Evolutionary conservation across 2,113 vertebrate species (phyloP).

Genomic region (Theristicus caerulescens): DNA sequence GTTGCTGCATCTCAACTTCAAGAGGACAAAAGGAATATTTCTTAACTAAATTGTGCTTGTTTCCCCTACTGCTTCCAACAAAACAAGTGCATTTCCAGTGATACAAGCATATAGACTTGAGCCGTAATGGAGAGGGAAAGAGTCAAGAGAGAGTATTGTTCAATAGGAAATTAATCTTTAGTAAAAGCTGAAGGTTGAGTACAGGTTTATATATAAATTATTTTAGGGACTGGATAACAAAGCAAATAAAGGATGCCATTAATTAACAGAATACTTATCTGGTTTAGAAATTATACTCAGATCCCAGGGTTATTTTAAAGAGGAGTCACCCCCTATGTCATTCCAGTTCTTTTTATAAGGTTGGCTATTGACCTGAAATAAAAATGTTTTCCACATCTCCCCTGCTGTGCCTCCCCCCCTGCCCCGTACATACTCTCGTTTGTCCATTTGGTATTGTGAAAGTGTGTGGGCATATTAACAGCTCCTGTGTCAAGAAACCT

Average conservation of each 20-base stretch:
- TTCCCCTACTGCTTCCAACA: neutral
- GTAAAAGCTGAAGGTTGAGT: neutral
- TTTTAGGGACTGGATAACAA: neutral
- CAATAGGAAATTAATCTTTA: neutral
- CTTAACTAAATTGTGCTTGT: neutral
- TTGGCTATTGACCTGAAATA: neutral
- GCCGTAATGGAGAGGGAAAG: neutral
- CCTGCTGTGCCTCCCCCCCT: fast-evolving
- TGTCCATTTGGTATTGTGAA: neutral
- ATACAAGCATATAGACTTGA: neutral
- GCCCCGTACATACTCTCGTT: neutral
- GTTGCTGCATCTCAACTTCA: neutral
- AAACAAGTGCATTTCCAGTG: neutral
- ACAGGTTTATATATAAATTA: neutral
- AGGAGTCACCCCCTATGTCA: neutral
- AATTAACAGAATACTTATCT: neutral
- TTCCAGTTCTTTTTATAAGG: neutral
- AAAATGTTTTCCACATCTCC: neutral
- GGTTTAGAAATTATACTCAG: neutral
- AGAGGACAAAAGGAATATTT: neutral
- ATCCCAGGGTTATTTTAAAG: neutral
- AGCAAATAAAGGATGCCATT: neutral
- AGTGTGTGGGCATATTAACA: neutral
- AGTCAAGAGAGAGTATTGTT: neutral
- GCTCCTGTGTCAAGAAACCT: neutral